These are phyloP conservation scores for Drosophila neocordata DNA, from an alignment of 1,140 invertebrate genomes.

Conservation along the genomic window DNA sequence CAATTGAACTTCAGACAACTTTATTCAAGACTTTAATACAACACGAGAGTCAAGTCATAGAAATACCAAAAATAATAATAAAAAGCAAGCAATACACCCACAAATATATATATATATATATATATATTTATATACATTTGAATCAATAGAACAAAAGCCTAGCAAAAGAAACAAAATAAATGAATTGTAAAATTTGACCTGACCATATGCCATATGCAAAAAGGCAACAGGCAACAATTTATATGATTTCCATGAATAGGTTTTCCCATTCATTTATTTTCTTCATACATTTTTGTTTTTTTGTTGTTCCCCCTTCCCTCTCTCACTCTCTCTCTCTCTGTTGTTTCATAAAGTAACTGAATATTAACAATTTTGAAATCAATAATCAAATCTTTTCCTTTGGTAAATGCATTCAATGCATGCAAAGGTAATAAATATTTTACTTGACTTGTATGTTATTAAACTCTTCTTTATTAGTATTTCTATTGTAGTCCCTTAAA, in stretches of 20 bases:
- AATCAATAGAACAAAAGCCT: conserved; percentile 17
- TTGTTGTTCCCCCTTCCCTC: no score
- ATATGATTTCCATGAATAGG: background rate
- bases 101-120: no score
- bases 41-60: background rate
- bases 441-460: background rate
- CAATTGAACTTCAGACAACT: conserved; percentile 55
- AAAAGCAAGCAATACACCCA: background rate
- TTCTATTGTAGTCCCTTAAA: no score
- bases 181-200: conserved; percentile 49
- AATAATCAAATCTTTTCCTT: no score
- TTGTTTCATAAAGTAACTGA: no score
- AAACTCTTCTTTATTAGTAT: background rate
- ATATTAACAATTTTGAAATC: no score
- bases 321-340: background rate
- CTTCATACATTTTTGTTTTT: background rate
- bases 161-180: conserved; percentile 30
- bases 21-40: conserved; percentile 31
- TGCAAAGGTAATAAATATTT: background rate
- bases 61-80: background rate
- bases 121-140: background rate
- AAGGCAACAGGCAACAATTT: conserved; percentile 13
- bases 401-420: background rate
- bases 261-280: background rate
- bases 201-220: conserved; percentile 5